Base-by-base conservation (phyloP, 2,797 vertebrate species). In the Xiphorhynchus erythropygius region DNA sequence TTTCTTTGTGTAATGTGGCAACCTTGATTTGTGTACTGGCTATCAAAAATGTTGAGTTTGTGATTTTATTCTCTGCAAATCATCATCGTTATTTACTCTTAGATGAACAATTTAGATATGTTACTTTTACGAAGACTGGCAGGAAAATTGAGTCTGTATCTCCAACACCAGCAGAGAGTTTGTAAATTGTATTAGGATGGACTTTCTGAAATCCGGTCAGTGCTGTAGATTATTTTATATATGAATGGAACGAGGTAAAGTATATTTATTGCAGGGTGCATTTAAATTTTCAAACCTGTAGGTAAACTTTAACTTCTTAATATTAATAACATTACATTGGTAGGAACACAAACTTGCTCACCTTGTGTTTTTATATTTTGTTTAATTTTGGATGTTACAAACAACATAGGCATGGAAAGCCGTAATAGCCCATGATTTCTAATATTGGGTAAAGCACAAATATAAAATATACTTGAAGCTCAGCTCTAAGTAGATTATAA, bases 401-500 rank as follows among this genome's bases (percentile, higher is more conserved):
- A 96, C 96, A 97, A 96, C 93, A 82, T 95, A 87, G 42, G 77
- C 87, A 96, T 84, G 93, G 78, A 94, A 97, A 95, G 91, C 93
- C 10, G 53, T 97, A 97, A 97, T 97, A 97, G 96, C 95, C 95
- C 91, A 84, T 93, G 97, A 95, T 96, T 98, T 97, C 97, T 97
- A 97, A 97, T 98, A 98, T 97, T 98, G 98, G 98, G 97, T 94
- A 97, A 98, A 98, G 98, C 98, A 98, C 98, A 99, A 99, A 99
- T 99, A 99, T 98, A 98, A 98, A 99, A 99, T 98, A 98, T 98
- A 98, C 98, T 99, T 98, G 98, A 99, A 99, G 98, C 98, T 98
- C 97, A 98, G 97, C 98, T 98, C 97, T 99, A 99, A 99, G 99
- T 98, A 99, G 99, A 99, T 99, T 99, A 99, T 98, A 98, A 99